Base-by-base conservation (phyloP, 1,140 invertebrate species). In the Atta texana region DNA sequence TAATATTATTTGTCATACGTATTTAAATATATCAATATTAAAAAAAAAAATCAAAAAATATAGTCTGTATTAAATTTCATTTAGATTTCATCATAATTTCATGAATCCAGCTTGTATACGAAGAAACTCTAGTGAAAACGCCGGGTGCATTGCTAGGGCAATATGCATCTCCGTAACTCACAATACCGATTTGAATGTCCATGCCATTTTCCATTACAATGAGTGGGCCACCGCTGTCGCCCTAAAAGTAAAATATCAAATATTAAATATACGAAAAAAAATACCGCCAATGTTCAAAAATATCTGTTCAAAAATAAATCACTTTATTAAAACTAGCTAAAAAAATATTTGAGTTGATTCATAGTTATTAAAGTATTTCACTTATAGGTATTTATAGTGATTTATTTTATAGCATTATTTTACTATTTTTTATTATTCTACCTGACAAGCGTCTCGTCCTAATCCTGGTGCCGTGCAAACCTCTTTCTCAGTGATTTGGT, bases 211-310 rank as follows among this genome's bases (percentile, higher is more conserved):
- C 14, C 3, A 6, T 6, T 18, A 89, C 75, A 10, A 87, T 39
- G 4, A 91, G 74, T 51, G 90, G 87, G 21, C 89, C 89, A n/a
- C 90, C 89, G 24, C 89, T 91, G 21, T 91, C 90, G 4, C 87
- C 89, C 88, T 90, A 51, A 24, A 63, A 39, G 12, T 16, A 44
- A 8, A 16, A 76, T 24, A 44, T 34, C 1, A 24, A 59, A 61
- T 24, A 61, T 21, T 34, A 75, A 39, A 16, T 57, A 59, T 21
- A 39, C 1, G 28, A 59, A 31, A 74, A 55, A 31, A 21, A 7
- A 34, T 53, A 53, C 3, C 3, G 16, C 39, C 2, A 5, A 74
- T 57, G 10, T 75, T 75, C 6, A 39, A 24, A 24, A 24, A 24
- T 24, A 24, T 0, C 24, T 24, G n/a, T n/a, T 24, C 24, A 24